Base-by-base conservation (phyloP, 2,888 invertebrate genomes). In the Limnephilus rhombicus region DNA sequence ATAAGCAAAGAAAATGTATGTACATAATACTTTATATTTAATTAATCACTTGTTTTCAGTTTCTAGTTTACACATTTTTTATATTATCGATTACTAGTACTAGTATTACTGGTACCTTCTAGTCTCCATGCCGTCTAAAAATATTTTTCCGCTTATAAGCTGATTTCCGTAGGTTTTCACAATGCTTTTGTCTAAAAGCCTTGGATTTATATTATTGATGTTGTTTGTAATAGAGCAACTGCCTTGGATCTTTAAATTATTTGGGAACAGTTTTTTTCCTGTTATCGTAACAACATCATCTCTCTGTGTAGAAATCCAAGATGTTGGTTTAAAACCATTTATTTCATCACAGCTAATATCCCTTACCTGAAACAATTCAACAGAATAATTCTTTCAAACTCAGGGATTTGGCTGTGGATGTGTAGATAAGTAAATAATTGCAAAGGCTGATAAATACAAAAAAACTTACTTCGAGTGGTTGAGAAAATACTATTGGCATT, bases 131-230 rank as follows among this genome's bases (percentile, higher is more conserved):
- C 94, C 94, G 12, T 95, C 94, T 86, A 96, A 94, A 90, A 95
- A 94, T 92, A 96, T 95, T 41, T 95, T 95, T 49, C 95, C 96
- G 1, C 91, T 94, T 29, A 97, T 94, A 11, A 94, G 95, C 94
- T 97, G 97, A 94, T 96, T 95, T 12, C 95, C 95, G 92, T 94
- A 94, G 45, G 94, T 95, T 93, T 94, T 95, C 31, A 97, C 94
- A 88, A 96, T 94, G 80, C 94, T 95, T 24, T 94, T 94, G 68
- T 96, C 95, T 31, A 97, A 94, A 34, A 95, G 94, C 7, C 94
- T 94, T 80, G 96, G 93, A 94, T 96, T 94, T 2, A 96, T 94
- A 41, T 94, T 95, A 94, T 97, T 97, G 1, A 96, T 94, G 85
- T 94, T 95, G 0, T 94, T 94, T 53, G 96, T 95, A 89, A 94